These are phyloP conservation scores for Sebastes taczanowskii DNA, from an alignment of 2,797 vertebrate species.

Conservation along the genomic window DNA sequence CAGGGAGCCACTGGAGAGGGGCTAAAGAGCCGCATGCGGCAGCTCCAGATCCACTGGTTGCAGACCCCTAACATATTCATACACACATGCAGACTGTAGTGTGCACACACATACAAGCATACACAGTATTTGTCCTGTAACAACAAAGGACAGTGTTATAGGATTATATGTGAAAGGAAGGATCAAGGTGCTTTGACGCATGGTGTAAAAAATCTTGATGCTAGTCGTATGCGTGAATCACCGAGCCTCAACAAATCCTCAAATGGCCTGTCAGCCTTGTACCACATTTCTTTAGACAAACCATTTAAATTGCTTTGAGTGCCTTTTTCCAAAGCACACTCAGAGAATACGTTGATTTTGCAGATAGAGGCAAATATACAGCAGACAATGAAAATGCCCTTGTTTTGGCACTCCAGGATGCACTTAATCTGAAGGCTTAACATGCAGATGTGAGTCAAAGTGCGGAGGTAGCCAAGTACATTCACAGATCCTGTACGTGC, in stretches of 20 bases:
- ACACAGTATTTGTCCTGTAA: slow-evolving; percentile 10
- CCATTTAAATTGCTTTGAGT: slow-evolving; percentile 42
- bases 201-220: slow-evolving; percentile 39
- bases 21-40: no score
- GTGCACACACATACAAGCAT: neutral
- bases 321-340: slow-evolving; percentile 31
- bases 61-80: neutral
- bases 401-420: slow-evolving; percentile 18
- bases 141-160: slow-evolving; percentile 35
- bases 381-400: slow-evolving; percentile 16
- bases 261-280: slow-evolving; percentile 47
- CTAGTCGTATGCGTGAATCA: slow-evolving; percentile 46
- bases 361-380: slow-evolving; percentile 21
- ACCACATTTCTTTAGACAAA: slow-evolving; percentile 42
- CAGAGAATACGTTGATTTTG: slow-evolving; percentile 36
- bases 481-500: neutral
- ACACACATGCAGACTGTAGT: neutral
- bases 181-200: slow-evolving; percentile 49
- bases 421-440: slow-evolving; percentile 19
- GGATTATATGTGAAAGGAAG: slow-evolving; percentile 52
- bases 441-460: slow-evolving; percentile 17
- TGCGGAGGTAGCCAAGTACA: neutral
- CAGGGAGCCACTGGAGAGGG: no score
- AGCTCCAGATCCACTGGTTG: neutral
- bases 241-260: slow-evolving; percentile 42